Percentiles rank a stretch among this genome's conserved stretches.
Evolutionary conservation across 2,888 invertebrate genomes (phyloP).

Genomic region (Rotaria magnacalcarata): DNA sequence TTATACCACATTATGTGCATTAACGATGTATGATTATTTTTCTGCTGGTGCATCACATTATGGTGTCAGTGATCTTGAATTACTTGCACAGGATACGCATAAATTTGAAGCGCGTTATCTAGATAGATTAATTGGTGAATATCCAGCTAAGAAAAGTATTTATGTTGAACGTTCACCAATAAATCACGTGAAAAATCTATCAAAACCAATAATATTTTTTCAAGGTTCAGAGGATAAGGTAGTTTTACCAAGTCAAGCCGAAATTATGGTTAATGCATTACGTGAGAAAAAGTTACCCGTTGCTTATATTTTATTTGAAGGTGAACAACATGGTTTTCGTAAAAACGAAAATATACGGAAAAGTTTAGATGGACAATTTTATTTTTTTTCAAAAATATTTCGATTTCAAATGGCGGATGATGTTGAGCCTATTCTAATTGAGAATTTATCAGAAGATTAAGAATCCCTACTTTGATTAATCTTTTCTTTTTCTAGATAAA

Average conservation of each 20-base stretch:
- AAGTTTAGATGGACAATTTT: conserved; percentile 59
- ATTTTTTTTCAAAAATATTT: conserved; percentile 57
- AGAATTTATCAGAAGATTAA: conserved; percentile 37
- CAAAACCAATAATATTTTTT: conserved; percentile 58
- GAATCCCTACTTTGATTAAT: not conserved
- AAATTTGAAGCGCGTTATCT: conserved; percentile 60
- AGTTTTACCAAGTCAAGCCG: conserved; percentile 58
- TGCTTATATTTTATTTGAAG: conserved; percentile 57
- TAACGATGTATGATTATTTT: not conserved
- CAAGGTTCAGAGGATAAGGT: conserved; percentile 60
- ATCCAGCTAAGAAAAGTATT: conserved; percentile 49
- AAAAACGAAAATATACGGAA: conserved; percentile 57
- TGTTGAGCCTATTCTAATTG: conserved; percentile 40
- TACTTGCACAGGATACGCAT: conserved; percentile 57
- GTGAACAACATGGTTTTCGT: conserved; percentile 61
- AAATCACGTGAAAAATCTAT: conserved; percentile 55
- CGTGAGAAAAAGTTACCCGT: conserved; percentile 56
- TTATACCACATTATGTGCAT: conserved; percentile 53
- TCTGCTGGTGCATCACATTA: conserved; percentile 56
- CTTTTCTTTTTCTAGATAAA: not conserved
- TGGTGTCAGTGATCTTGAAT: conserved; percentile 59
- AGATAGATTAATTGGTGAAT: conserved; percentile 53
- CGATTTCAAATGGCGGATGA: conserved; percentile 49
- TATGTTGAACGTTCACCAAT: conserved; percentile 57
- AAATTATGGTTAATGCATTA: conserved; percentile 58